Percentiles rank a stretch among this genome's conserved stretches.
These are phyloP conservation scores for Microctonus hyperodae DNA, from an alignment of 2,888 invertebrate genomes.

Conservation along the genomic window DNA sequence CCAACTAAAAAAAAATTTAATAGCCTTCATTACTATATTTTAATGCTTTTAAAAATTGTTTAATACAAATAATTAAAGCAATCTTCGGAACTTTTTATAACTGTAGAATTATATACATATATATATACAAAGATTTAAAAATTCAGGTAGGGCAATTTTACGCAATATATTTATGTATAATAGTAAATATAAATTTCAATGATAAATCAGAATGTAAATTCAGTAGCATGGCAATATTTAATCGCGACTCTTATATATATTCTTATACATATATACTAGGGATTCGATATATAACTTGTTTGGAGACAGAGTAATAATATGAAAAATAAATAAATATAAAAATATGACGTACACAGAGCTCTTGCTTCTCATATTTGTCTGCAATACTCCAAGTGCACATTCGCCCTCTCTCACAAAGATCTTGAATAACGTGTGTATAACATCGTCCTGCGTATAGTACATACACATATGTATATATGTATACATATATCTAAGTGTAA, in stretches of 20 bases:
- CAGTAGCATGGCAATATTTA: constrained; percentile 33
- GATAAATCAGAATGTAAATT: constrained; percentile 28
- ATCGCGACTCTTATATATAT: constrained; percentile 19
- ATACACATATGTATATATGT: not conserved
- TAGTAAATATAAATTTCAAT: constrained; percentile 16
- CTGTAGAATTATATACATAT: no score
- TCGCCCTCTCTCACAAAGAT: constrained; percentile 1
- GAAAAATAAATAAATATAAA: constrained; percentile 20
- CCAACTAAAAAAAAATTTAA: not conserved
- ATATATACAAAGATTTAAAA: no score
- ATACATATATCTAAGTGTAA: not conserved
- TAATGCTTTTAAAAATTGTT: no score
- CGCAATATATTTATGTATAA: not conserved
- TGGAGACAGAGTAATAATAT: not conserved
- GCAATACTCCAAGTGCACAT: constrained; percentile 14
- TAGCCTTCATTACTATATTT: no score
- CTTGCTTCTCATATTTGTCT: constrained; percentile 24
- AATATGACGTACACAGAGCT: constrained; percentile 26
- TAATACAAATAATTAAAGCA: no score
- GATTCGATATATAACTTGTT: not conserved
- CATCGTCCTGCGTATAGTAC: constrained; percentile 8
- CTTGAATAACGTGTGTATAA: constrained; percentile 26
- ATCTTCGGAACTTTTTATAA: no score
- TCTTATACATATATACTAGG: not conserved
- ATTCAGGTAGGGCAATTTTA: no score